phyloP scores from a whole-genome alignment of 2,888 invertebrate genomes.

The Elmis aenea region DNA sequence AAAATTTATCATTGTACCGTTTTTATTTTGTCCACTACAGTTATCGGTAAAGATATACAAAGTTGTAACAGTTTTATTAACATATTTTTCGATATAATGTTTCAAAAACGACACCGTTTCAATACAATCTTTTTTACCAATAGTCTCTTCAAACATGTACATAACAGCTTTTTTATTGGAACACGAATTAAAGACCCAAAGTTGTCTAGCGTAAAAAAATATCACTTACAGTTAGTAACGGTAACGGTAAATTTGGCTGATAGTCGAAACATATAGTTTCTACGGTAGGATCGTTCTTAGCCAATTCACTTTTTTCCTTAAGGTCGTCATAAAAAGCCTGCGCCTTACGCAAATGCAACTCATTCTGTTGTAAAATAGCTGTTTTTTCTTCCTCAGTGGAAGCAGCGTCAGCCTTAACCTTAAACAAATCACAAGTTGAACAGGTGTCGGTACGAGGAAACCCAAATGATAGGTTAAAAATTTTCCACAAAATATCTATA shows the following conservation, averaged over 20 bases:
- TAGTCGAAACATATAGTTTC: constrained; percentile 3
- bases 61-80: background rate
- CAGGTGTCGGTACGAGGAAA: background rate
- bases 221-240: constrained; percentile 3
- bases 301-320: constrained; percentile 2
- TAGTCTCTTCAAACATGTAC: constrained; percentile 16
- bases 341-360: constrained; percentile 4
- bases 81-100: constrained; percentile 10
- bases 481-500: constrained; percentile 1
- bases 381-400: background rate
- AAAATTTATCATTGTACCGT: constrained; percentile 1
- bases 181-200: constrained; percentile 15
- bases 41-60: constrained; percentile 3
- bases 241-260: constrained; percentile 2
- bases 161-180: constrained; percentile 8
- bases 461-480: background rate
- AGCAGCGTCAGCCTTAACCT: constrained; percentile 1
- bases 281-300: constrained; percentile 1
- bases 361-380: background rate
- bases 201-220: constrained; percentile 13
- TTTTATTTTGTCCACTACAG: constrained; percentile 5
- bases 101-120: constrained; percentile 10
- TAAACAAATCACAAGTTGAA: background rate
- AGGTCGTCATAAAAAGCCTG: constrained; percentile 4
- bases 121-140: constrained; percentile 13